These are phyloP conservation scores for Paramacrobiotus metropolitanus DNA, from an alignment of 1,140 invertebrate genomes.

Conservation along the genomic window DNA sequence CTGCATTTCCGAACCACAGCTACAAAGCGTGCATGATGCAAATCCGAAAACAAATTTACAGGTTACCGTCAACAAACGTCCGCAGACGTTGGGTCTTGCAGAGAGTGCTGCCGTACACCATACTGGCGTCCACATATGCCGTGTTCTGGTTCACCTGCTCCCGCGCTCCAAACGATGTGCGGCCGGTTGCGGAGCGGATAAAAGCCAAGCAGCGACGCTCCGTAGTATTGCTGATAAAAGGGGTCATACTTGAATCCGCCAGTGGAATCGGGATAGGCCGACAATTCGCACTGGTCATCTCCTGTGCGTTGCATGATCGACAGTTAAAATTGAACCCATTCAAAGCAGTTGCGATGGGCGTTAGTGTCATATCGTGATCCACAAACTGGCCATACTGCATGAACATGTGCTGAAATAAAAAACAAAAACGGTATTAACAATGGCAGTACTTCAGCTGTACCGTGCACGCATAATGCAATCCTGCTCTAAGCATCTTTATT, in stretches of 20 bases:
- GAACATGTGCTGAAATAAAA: slow-evolving; percentile 15
- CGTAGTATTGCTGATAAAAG: slow-evolving; percentile 48
- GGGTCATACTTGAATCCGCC: slow-evolving; percentile 31
- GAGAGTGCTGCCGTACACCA: slow-evolving; percentile 51
- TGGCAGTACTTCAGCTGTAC: too few relatives aligned
- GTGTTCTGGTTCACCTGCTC: slow-evolving; percentile 53
- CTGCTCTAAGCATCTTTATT: too few relatives aligned
- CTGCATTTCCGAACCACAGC: too few relatives aligned
- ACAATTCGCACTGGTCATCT: slow-evolving; percentile 20
- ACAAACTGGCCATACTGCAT: slow-evolving; percentile 35
- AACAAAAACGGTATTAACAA: too few relatives aligned
- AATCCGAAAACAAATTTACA: neutral
- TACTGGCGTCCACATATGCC: slow-evolving; percentile 53
- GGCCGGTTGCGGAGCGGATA: slow-evolving; percentile 68
- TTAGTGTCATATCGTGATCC: slow-evolving; percentile 34
- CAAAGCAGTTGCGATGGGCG: slow-evolving; percentile 21
- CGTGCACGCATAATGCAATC: too few relatives aligned
- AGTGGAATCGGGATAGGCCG: slow-evolving; percentile 31
- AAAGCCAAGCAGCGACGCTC: slow-evolving; percentile 66
- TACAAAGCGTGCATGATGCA: slow-evolving; percentile 14
- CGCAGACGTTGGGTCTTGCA: slow-evolving; percentile 47
- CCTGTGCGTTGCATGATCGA: neutral
- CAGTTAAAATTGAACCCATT: slow-evolving; percentile 4
- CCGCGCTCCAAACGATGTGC: slow-evolving; percentile 20
- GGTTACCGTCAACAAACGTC: slow-evolving; percentile 20